phyloP scores from a whole-genome alignment of 2,797 vertebrate genomes.

The Pangasius mekongensis region DNA sequence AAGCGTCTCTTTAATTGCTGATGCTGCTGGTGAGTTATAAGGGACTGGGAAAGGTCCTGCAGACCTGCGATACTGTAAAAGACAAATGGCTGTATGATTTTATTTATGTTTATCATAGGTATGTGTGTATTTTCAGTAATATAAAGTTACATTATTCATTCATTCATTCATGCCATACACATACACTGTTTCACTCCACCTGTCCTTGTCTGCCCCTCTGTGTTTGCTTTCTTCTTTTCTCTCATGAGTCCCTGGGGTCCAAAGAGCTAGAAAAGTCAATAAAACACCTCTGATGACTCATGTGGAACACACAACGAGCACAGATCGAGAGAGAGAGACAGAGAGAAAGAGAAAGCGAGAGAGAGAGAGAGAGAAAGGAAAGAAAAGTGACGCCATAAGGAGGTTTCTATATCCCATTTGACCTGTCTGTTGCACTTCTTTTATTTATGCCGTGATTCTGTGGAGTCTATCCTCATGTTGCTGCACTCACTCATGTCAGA shows the following conservation, averaged over 20 bases:
- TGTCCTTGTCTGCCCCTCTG: neutral
- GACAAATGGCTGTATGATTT: neutral
- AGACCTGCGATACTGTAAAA: neutral
- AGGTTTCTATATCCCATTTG: slow-evolving; percentile 39
- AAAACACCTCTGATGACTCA: slow-evolving; percentile 61
- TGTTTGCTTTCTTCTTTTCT: slow-evolving; percentile 46
- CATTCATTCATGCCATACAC: neutral
- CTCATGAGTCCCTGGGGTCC: slow-evolving; percentile 51
- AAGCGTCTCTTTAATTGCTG: neutral
- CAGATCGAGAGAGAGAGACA: neutral
- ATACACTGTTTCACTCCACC: neutral
- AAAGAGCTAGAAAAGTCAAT: slow-evolving; percentile 58
- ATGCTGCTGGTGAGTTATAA: neutral
- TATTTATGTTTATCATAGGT: neutral
- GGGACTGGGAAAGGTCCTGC: neutral
- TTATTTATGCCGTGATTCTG: slow-evolving; percentile 44
- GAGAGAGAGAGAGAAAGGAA: slow-evolving; percentile 23
- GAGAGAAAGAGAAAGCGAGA: neutral
- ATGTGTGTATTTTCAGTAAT: neutral
- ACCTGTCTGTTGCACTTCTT: slow-evolving; percentile 36
- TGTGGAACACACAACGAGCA: slow-evolving; percentile 45
- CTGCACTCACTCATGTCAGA: slow-evolving; percentile 46
- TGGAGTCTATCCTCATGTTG: slow-evolving; percentile 37
- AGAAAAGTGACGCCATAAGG: slow-evolving; percentile 16
- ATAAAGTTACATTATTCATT: neutral